A percentile compares a stretch with the other conserved stretches of the same genome.
These are phyloP conservation scores for Probaryconus sp. DNA, from an alignment of 1,140 invertebrate species.

Conservation along the genomic window DNA sequence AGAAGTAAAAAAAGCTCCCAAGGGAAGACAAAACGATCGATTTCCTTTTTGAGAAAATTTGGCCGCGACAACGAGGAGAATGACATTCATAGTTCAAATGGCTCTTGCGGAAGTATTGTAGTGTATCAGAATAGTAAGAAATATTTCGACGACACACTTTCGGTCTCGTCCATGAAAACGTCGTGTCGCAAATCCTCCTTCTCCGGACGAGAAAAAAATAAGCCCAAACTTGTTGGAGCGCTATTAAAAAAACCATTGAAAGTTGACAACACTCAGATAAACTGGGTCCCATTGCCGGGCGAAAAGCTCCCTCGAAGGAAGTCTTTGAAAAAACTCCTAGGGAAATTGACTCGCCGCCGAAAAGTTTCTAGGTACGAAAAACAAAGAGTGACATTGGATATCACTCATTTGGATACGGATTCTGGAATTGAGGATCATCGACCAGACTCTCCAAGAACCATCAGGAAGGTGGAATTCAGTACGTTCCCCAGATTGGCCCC, in stretches of 20 bases:
- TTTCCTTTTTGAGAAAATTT: too few relatives aligned
- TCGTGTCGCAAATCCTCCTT: not conserved
- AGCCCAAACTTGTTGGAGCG: constrained; percentile 59
- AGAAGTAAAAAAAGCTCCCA: not conserved
- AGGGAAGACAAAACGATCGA: too few relatives aligned
- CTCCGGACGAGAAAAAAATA: constrained; percentile 8
- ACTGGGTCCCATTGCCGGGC: constrained; percentile 62
- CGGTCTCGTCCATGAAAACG: not conserved
- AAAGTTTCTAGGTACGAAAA: constrained; percentile 11
- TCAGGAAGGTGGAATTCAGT: constrained; percentile 6
- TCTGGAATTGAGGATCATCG: too few relatives aligned
- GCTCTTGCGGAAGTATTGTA: too few relatives aligned
- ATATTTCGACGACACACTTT: too few relatives aligned
- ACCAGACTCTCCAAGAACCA: too few relatives aligned
- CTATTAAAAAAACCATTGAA: constrained; percentile 65
- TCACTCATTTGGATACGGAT: constrained; percentile 23
- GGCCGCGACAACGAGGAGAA: too few relatives aligned
- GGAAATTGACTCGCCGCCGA: constrained; percentile 29
- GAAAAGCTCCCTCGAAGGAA: constrained; percentile 63
- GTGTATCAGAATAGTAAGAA: too few relatives aligned
- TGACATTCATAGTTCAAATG: too few relatives aligned
- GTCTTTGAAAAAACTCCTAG: constrained; percentile 63
- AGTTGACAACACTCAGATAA: constrained; percentile 54
- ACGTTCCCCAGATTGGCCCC: not conserved
- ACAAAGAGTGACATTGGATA: too few relatives aligned